Base-by-base conservation (phyloP, 2,797 vertebrate genomes). In the Haliaeetus vocifer region DNA sequence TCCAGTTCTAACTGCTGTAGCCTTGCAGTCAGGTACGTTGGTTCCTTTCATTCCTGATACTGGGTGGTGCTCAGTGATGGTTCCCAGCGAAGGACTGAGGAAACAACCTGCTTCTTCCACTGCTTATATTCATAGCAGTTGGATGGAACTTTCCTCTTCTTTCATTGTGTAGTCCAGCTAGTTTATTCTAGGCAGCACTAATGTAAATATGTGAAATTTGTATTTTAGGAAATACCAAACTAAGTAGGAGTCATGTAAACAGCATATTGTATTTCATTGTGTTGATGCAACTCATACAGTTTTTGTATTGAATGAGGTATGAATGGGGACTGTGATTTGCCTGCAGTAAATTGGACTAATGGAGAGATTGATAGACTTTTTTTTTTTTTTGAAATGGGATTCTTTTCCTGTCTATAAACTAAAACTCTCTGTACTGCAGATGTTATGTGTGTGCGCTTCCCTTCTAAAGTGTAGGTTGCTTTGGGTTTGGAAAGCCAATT, bases 371-470 rank as follows among this genome's bases (percentile, higher is more conserved):
- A 37, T 7, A 31, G 35, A 53, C 23, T 21, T 53, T 68, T n/a
- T 44, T 55, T 42, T 56, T 15, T 31, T n/a, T 18, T 29, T 52
- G 5, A 17, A 58, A 21, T 18, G 44, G 26, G 29, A 16, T 63
- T 56, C 13, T 82, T 70, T 50, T 38, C 50, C 16, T 13, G 31
- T 10, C 44, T 22, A 19, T 44, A 29, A 38, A 56, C 37, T 16
- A 44, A 56, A 50, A 74, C 29, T 37, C 49, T 17, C 31, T 44
- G 15, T 42, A 4, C 29, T 8, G 7, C 18, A 19, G 56, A 26
- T 0, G 2, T 56, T 56, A 33, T 3, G 2, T 1, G 1, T 38
- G 25, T 35, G 29, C 20, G 29, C n/a, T 38, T n/a, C 38, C 17
- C 35, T 66, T 52, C 31, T 33, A 37, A 8, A 8, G 2, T 10